phyloP scores from a whole-genome alignment of 2,797 vertebrate species.

The Protosalanx chinensis region DNA sequence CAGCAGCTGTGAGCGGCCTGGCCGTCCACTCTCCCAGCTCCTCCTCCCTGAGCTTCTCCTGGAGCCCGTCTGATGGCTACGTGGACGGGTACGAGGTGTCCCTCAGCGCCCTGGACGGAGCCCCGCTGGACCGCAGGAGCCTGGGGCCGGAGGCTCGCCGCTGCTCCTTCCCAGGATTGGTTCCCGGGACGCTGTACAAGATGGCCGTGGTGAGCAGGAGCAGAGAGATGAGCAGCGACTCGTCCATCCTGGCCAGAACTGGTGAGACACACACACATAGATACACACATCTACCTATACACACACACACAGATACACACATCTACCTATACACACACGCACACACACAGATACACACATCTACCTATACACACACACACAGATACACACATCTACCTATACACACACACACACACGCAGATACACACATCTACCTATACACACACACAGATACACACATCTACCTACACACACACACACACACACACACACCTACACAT shows the following conservation, averaged over 20 bases:
- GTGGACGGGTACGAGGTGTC: slow-evolving; percentile 85
- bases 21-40: slow-evolving; percentile 76
- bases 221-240: slow-evolving; percentile 82
- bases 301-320: slow-evolving; percentile 1
- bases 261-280: slow-evolving; percentile 67
- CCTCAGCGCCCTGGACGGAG: slow-evolving; percentile 74
- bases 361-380: background rate
- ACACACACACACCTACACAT: background rate
- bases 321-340: background rate
- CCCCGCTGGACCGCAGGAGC: slow-evolving; percentile 58
- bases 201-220: slow-evolving; percentile 90
- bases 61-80: slow-evolving; percentile 81
- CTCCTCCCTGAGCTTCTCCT: slow-evolving; percentile 80
- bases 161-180: slow-evolving; percentile 81
- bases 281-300: background rate
- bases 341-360: background rate
- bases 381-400: no score
- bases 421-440: no score
- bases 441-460: background rate
- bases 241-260: slow-evolving; percentile 80
- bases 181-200: slow-evolving; percentile 82
- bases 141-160: slow-evolving; percentile 62
- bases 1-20: slow-evolving; percentile 84
- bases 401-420: background rate
- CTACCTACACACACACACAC: background rate